Percentiles rank a stretch among this genome's conserved stretches.
Conservation (phyloP, 2,113 vertebrate species). For the Promerops cafer region DNA sequence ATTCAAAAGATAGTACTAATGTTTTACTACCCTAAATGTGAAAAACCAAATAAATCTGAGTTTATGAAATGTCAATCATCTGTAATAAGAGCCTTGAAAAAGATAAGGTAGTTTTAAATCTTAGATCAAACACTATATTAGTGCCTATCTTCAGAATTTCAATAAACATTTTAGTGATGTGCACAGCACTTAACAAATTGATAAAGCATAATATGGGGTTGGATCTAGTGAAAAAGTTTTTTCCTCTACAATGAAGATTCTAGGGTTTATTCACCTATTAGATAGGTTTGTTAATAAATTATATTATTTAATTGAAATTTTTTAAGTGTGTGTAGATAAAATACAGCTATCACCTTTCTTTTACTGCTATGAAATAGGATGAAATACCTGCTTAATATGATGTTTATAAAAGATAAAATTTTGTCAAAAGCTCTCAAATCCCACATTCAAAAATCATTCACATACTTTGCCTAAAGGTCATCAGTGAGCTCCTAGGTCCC, state of each 20-base stretch:
- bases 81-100: not conserved
- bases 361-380: not conserved
- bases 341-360: not conserved
- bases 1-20: not conserved
- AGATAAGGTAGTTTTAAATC: not conserved
- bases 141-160: not conserved
- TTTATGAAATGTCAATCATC: not conserved
- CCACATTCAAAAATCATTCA: not conserved
- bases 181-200: not conserved
- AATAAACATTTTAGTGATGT: not conserved
- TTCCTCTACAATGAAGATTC: not conserved
- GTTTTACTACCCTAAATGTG: not conserved
- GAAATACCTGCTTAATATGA: not conserved
- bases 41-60: not conserved
- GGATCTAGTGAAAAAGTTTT: not conserved
- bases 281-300: not conserved
- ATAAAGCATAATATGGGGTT: not conserved
- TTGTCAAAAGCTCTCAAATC: not conserved
- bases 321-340: not conserved
- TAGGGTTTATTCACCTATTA: not conserved
- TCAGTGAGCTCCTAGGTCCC: not conserved
- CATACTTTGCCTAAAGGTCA: not conserved
- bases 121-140: not conserved
- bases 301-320: not conserved
- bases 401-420: not conserved